Conservation (phyloP, 2,113 vertebrate genomes). For the Talpa occidentalis region DNA sequence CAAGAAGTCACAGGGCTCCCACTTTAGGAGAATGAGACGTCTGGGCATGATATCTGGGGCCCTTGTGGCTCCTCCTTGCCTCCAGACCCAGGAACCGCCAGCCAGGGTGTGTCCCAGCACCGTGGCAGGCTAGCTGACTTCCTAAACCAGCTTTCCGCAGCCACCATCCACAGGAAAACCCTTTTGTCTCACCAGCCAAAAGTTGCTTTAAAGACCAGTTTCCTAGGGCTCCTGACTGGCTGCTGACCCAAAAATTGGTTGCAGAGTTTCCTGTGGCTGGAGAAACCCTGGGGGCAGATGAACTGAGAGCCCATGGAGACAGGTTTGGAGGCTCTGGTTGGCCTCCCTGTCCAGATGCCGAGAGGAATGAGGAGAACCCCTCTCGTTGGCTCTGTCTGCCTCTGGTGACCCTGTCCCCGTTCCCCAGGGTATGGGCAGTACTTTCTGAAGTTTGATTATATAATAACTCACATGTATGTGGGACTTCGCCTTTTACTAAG, state of each 20-base stretch:
- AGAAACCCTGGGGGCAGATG: constrained; percentile 9
- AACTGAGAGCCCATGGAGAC: not conserved
- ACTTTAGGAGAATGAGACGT: constrained; percentile 23
- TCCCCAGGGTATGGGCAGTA: not conserved
- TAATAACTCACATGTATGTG: not conserved
- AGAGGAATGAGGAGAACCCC: not conserved
- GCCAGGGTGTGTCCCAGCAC: constrained; percentile 59
- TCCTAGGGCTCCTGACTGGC: constrained; percentile 46
- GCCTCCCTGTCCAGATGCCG: not conserved
- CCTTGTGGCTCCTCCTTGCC: constrained; percentile 48
- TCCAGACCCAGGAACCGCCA: constrained; percentile 53
- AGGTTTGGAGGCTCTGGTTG: not conserved
- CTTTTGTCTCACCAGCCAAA: constrained; percentile 64
- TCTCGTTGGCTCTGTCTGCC: not conserved
- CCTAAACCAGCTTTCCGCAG: not conserved
- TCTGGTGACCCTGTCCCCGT: not conserved
- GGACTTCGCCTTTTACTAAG: not conserved
- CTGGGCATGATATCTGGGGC: not conserved
- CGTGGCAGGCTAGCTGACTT: constrained; percentile 54
- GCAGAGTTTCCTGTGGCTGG: constrained; percentile 45
- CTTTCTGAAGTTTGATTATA: not conserved
- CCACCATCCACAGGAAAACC: constrained; percentile 62
- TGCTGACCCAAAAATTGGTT: constrained; percentile 56
- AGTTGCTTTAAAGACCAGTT: constrained; percentile 53
- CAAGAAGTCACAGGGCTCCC: not conserved